Percentiles rank a stretch among this genome's conserved stretches.
phyloP scores from a whole-genome alignment of 2,888 invertebrate genomes.

The Halictus quadricinctus region DNA sequence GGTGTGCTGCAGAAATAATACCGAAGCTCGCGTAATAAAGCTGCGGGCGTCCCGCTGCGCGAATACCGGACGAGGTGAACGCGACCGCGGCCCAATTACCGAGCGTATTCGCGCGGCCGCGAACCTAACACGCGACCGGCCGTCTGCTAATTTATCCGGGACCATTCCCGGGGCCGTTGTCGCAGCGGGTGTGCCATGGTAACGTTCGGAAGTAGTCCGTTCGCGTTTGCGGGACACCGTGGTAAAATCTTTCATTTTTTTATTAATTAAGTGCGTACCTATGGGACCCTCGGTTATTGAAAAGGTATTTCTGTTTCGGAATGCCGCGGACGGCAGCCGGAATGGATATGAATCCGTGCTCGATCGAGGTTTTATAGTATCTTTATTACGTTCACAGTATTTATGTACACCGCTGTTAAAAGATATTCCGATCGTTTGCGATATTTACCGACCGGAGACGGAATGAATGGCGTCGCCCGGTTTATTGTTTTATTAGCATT shows the following conservation, averaged over 20 bases:
- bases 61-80: conserved; percentile 63
- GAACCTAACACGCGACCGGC: conserved; percentile 46
- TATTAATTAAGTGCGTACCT: conserved; percentile 6
- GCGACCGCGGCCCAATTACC: conserved; percentile 61
- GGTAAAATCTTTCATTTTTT: conserved; percentile 18
- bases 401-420: not conserved
- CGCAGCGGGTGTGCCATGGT: conserved; percentile 28
- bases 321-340: not conserved
- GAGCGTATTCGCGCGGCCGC: conserved; percentile 38
- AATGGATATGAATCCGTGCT: not conserved
- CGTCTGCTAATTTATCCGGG: conserved; percentile 58
- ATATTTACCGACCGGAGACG: not conserved
- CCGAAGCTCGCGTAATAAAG: conserved; percentile 67
- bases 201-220: conserved; percentile 26
- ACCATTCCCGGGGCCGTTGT: conserved; percentile 26
- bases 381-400: not conserved
- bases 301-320: not conserved
- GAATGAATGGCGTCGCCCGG: not conserved
- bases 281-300: not conserved
- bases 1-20: conserved; percentile 68
- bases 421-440: conserved; percentile 1
- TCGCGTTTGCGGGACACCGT: conserved; percentile 18
- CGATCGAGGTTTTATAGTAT: conserved; percentile 2
- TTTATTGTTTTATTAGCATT: not conserved
- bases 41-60: conserved; percentile 67